Conservation (phyloP, 2,797 vertebrate species). For the Cottoperca gobio region DNA sequence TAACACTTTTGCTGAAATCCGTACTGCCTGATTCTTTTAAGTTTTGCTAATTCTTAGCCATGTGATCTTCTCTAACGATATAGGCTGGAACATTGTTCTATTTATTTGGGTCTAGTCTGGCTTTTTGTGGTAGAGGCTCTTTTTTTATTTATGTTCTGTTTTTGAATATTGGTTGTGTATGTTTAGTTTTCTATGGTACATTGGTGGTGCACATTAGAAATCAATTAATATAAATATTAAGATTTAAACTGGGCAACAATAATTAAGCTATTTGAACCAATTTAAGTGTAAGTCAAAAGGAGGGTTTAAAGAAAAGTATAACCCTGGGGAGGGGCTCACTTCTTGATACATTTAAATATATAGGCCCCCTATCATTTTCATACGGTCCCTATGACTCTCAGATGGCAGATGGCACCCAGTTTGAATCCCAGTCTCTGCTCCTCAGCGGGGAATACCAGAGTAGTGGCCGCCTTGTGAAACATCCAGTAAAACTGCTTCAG, state of each 20-base stretch:
- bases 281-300: neutral
- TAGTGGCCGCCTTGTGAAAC: constrained; percentile 16
- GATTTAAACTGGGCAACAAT: neutral
- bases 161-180: neutral
- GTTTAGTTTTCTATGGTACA: too few species aligned
- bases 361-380: neutral
- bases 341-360: neutral
- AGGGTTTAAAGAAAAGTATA: neutral
- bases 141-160: neutral
- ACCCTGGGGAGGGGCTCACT: neutral
- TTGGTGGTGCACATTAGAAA: neutral
- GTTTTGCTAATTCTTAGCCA: too few species aligned
- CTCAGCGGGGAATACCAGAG: constrained; percentile 31
- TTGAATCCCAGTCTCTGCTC: constrained; percentile 32
- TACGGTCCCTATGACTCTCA: neutral
- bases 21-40: too few species aligned
- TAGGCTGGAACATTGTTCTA: too few species aligned
- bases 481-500: constrained; percentile 7
- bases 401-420: constrained; percentile 60
- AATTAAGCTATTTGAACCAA: neutral
- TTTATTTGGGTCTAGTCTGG: too few species aligned
- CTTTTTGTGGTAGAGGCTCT: too few species aligned
- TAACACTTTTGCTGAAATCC: too few species aligned
- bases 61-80: too few species aligned
- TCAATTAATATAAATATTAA: neutral